A percentile compares a stretch with the other conserved stretches of the same genome.
Conservation (phyloP, 2,888 invertebrate species). For the Scaptomyza reducta region DNA sequence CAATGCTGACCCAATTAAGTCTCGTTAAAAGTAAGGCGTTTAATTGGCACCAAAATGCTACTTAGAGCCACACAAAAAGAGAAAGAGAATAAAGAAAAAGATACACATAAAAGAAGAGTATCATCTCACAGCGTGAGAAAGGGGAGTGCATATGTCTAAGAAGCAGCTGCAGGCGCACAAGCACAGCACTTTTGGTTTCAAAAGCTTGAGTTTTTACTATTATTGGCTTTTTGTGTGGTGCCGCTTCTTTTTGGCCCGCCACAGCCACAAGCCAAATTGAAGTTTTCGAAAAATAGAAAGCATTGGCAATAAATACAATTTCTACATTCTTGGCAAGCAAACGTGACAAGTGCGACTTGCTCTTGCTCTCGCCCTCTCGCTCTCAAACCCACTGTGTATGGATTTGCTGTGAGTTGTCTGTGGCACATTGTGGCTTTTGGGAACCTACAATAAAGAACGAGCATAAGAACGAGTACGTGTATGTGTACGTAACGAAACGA, state of each 20-base stretch:
- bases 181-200: conserved; percentile 69
- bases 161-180: conserved; percentile 1
- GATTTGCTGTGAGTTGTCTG: conserved; percentile 1
- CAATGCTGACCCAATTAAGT: conserved; percentile 68
- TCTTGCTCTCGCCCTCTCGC: neutral
- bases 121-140: conserved; percentile 12
- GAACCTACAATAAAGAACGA: conserved; percentile 19
- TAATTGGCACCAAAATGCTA: conserved; percentile 39
- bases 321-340: conserved; percentile 70
- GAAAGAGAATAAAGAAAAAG: conserved; percentile 6
- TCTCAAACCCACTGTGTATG: neutral
- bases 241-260: neutral
- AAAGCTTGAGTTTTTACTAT: conserved; percentile 56
- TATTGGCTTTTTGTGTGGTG: conserved; percentile 26
- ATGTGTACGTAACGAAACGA: conserved; percentile 27
- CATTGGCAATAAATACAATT: conserved; percentile 73
- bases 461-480: conserved; percentile 9
- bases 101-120: neutral
- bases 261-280: conserved; percentile 31
- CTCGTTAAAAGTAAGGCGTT: conserved; percentile 61
- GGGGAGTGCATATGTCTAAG: neutral
- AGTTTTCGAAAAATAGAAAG: conserved; percentile 62
- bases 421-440: conserved; percentile 11
- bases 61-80: conserved; percentile 8
- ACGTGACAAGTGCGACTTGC: conserved; percentile 66